These are phyloP conservation scores for Sprattus sprattus DNA, from an alignment of 2,113 vertebrate species.

Conservation along the genomic window DNA sequence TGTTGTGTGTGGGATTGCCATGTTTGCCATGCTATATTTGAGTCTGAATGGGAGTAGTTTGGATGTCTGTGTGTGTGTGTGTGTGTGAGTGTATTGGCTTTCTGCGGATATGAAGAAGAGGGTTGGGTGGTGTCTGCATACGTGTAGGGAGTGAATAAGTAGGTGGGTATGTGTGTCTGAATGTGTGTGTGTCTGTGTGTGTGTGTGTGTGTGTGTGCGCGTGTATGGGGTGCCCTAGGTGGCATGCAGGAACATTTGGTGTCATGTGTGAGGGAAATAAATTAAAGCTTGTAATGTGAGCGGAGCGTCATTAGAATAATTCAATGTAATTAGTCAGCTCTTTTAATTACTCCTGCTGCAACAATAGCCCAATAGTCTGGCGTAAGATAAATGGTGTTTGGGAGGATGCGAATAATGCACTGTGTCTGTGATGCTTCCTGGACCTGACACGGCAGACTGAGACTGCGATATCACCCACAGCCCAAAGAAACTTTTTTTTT, in stretches of 20 bases:
- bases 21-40: neutral
- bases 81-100: neutral
- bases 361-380: constrained; percentile 34
- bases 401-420: constrained; percentile 28
- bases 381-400: constrained; percentile 48
- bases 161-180: neutral
- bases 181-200: neutral
- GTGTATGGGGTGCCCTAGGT: neutral
- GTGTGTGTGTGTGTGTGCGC: neutral
- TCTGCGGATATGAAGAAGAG: neutral
- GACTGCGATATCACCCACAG: constrained; percentile 4
- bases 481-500: constrained; percentile 1
- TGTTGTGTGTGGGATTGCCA: neutral
- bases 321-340: constrained; percentile 45
- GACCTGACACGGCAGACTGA: constrained; percentile 1
- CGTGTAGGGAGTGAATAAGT: neutral
- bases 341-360: constrained; percentile 44
- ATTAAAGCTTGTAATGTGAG: constrained; percentile 33
- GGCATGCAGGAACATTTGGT: neutral
- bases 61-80: constrained; percentile 5
- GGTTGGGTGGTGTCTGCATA: neutral
- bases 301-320: constrained; percentile 47
- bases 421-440: constrained; percentile 1
- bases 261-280: constrained; percentile 32
- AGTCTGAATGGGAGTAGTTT: neutral